These are phyloP conservation scores for Danionella cerebrum DNA, from an alignment of 2,113 vertebrate species.

Conservation along the genomic window DNA sequence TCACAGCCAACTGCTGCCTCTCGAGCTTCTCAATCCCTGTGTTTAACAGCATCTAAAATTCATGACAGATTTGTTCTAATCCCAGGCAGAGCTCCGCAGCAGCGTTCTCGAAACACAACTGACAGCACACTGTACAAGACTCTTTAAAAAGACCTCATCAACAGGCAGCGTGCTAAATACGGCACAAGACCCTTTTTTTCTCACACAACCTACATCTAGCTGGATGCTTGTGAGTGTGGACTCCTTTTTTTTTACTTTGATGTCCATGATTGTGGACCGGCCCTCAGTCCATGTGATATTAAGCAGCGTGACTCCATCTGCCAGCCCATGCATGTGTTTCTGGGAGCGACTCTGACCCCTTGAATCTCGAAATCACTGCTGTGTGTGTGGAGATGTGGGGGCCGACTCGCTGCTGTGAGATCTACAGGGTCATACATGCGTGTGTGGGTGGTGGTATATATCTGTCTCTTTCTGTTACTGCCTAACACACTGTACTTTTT, in stretches of 20 bases:
- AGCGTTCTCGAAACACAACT: slow-evolving; percentile 16
- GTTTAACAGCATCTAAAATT: slow-evolving; percentile 7
- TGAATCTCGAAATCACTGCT: slow-evolving; percentile 58
- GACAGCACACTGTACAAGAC: background rate
- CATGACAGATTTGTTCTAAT: slow-evolving; percentile 20
- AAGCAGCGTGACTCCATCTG: slow-evolving; percentile 43
- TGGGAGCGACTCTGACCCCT: slow-evolving; percentile 46
- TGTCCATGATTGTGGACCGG: slow-evolving; percentile 9
- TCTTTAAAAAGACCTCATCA: slow-evolving; percentile 11
- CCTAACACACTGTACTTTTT: slow-evolving; percentile 2
- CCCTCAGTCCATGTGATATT: slow-evolving; percentile 30
- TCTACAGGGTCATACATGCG: slow-evolving; percentile 55
- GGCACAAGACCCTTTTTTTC: background rate
- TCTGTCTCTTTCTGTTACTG: slow-evolving; percentile 27
- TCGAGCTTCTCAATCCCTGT: background rate
- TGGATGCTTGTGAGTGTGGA: slow-evolving; percentile 1
- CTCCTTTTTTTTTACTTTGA: slow-evolving; percentile 18
- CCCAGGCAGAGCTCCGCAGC: slow-evolving; percentile 6
- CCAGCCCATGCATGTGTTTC: slow-evolving; percentile 38
- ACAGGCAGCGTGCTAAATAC: slow-evolving; percentile 18
- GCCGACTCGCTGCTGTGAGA: slow-evolving; percentile 48
- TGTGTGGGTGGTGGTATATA: slow-evolving; percentile 50
- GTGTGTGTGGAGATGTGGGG: slow-evolving; percentile 55
- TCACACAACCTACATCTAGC: slow-evolving; percentile 22
- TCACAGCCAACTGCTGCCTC: slow-evolving; percentile 3